phyloP scores from a whole-genome alignment of 2,888 invertebrate species.

The Andricus curvator region DNA sequence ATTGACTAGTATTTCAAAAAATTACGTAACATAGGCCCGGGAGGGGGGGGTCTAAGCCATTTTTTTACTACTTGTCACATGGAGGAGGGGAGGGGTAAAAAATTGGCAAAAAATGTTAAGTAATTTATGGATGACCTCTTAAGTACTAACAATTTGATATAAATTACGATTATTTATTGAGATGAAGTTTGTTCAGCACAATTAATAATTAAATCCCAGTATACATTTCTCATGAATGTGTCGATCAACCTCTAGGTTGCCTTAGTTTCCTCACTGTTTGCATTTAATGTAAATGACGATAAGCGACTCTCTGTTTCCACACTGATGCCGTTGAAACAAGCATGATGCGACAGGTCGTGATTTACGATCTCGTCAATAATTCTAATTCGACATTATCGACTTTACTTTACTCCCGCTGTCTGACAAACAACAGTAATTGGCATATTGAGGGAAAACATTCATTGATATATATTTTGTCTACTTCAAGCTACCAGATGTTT shows the following conservation, averaged over 20 bases:
- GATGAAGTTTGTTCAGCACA: neutral
- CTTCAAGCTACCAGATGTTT: neutral
- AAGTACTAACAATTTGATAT: neutral
- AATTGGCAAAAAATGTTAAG: too few relatives aligned
- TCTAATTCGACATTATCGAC: neutral
- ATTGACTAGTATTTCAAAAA: too few relatives aligned
- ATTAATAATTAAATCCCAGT: neutral
- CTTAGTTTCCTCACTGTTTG: neutral
- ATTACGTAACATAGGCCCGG: too few relatives aligned
- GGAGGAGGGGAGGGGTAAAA: too few relatives aligned
- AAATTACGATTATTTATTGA: neutral
- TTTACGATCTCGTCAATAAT: neutral
- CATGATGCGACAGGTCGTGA: neutral
- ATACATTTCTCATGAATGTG: neutral
- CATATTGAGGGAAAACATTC: neutral
- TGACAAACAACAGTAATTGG: too few relatives aligned
- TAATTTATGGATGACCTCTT: too few relatives aligned
- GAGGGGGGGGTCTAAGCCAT: too few relatives aligned
- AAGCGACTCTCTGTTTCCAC: slow-evolving; percentile 1
- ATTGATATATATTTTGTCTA: neutral
- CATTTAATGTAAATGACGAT: neutral
- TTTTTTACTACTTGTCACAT: too few relatives aligned
- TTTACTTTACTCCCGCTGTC: neutral
- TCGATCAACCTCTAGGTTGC: neutral
- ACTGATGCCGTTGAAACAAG: neutral